Conservation (phyloP, 2,797 vertebrate species). For the Eremophila alpestris region DNA sequence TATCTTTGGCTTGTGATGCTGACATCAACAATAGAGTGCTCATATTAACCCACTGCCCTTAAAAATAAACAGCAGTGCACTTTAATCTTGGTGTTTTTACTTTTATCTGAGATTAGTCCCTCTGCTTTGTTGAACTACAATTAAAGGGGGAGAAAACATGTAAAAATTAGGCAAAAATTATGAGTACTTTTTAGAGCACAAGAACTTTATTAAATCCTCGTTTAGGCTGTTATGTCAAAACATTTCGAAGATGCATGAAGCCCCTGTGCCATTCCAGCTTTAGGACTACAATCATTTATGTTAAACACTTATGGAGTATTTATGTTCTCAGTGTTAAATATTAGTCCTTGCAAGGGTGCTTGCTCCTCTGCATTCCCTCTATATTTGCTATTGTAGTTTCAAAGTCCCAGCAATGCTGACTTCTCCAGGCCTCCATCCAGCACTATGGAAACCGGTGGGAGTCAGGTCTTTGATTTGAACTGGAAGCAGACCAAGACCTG, state of each 20-base stretch:
- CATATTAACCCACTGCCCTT: slow-evolving; percentile 68
- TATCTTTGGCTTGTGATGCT: slow-evolving; percentile 69
- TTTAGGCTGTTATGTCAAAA: slow-evolving; percentile 60
- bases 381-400: background rate
- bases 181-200: slow-evolving; percentile 48
- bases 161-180: slow-evolving; percentile 60
- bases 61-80: slow-evolving; percentile 72
- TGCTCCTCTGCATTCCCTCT: background rate
- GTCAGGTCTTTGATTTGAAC: background rate
- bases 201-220: slow-evolving; percentile 62
- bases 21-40: slow-evolving; percentile 63
- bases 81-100: slow-evolving; percentile 59
- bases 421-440: background rate
- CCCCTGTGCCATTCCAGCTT: background rate
- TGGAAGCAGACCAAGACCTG: background rate
- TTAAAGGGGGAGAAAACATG: slow-evolving; percentile 40
- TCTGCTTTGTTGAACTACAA: slow-evolving; percentile 46
- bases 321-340: slow-evolving; percentile 32
- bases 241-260: slow-evolving; percentile 54
- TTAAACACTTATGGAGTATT: slow-evolving; percentile 47
- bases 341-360: background rate
- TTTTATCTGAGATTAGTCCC: slow-evolving; percentile 67
- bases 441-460: rapidly evolving
- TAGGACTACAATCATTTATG: background rate
- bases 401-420: background rate